Evolutionary conservation across 2,113 vertebrate species (phyloP).

Genomic region (Paramormyrops kingsleyae): DNA sequence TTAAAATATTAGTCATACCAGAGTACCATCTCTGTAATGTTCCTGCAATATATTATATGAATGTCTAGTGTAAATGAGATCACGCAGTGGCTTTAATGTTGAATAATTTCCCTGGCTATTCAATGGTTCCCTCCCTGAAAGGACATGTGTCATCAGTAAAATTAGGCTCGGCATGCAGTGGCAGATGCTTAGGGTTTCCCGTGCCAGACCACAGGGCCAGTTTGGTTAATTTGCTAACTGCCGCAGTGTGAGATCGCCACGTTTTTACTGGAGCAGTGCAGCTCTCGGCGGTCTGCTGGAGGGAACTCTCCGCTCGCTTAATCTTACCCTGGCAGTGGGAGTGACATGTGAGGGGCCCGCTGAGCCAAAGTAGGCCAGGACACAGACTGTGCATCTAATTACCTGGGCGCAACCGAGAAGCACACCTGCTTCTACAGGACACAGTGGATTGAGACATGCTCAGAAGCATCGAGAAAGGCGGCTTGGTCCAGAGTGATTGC

Average conservation of each 20-base stretch:
- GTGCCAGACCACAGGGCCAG: constrained; percentile 11
- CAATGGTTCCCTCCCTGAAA: background rate
- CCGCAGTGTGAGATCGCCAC: background rate
- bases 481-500: background rate
- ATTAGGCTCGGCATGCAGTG: background rate
- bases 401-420: background rate
- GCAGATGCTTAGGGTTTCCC: constrained; percentile 9
- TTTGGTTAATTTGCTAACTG: constrained; percentile 15
- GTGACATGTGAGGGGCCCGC: background rate
- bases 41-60: background rate
- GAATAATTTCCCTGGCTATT: background rate
- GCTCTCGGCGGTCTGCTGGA: background rate
- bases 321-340: constrained; percentile 2
- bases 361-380: background rate
- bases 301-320: background rate
- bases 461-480: background rate
- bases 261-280: background rate
- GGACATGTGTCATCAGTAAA: background rate
- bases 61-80: background rate
- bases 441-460: background rate
- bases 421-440: background rate
- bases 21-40: background rate
- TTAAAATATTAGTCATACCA: background rate
- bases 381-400: background rate
- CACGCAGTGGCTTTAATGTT: background rate